These are phyloP conservation scores for Labeo calbasu DNA, from an alignment of 2,797 vertebrate species.

Conservation along the genomic window DNA sequence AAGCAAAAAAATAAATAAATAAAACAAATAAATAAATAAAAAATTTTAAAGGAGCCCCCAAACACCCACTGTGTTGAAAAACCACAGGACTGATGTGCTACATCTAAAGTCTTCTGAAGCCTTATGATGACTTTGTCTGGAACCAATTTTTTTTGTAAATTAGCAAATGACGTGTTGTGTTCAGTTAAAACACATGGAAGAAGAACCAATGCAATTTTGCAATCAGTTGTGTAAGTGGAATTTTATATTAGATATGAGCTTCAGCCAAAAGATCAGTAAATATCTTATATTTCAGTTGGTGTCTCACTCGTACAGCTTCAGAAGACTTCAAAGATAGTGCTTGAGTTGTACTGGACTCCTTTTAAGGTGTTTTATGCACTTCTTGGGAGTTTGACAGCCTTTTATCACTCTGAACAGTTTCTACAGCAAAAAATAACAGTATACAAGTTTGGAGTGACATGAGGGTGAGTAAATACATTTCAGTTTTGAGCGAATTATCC, in stretches of 20 bases:
- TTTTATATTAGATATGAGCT: background rate
- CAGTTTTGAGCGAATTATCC: background rate
- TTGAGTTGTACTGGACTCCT: background rate
- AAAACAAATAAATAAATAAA: too few species aligned
- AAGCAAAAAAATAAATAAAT: background rate
- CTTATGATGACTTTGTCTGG: background rate
- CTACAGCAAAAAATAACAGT: background rate
- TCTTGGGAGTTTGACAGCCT: background rate
- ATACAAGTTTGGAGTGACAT: background rate
- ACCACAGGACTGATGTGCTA: background rate
- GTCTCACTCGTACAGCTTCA: background rate
- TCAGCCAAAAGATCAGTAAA: background rate
- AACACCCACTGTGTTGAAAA: background rate
- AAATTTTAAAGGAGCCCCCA: background rate
- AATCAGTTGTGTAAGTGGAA: background rate
- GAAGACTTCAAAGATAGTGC: background rate
- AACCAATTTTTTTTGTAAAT: background rate
- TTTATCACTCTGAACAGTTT: background rate
- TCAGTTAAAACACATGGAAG: slow-evolving; percentile 7
- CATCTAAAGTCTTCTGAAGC: background rate
- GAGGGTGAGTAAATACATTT: background rate
- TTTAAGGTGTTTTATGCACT: background rate
- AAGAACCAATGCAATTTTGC: background rate
- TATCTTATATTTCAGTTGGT: background rate
- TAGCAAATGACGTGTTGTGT: background rate